Percentiles rank a stretch among this genome's conserved stretches.
phyloP scores from a whole-genome alignment of 2,888 invertebrate species.

The Penaeus monodon region DNA sequence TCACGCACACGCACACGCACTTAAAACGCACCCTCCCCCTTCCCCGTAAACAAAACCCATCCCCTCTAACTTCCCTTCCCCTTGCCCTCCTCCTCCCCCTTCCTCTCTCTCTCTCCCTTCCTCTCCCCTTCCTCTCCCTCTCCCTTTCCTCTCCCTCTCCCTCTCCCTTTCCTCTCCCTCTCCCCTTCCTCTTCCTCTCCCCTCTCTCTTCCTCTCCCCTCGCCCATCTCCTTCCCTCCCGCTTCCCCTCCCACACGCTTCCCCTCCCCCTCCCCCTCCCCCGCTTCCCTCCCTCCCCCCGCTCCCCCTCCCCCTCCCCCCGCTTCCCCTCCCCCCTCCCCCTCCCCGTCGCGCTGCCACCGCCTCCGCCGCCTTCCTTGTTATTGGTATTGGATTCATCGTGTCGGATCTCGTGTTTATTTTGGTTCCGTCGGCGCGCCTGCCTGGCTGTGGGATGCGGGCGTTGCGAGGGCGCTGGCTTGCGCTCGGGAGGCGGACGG shows the following conservation, averaged over 20 bases:
- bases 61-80: too few relatives aligned
- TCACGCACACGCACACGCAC: conserved; percentile 1
- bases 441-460: too few relatives aligned
- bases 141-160: not conserved
- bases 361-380: not conserved
- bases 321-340: not conserved
- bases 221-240: not conserved
- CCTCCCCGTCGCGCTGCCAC: not conserved
- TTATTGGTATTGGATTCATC: too few relatives aligned
- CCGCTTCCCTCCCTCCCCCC: not conserved
- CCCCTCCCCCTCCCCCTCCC: not conserved
- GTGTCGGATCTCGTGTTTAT: too few relatives aligned
- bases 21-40: not conserved
- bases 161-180: not conserved
- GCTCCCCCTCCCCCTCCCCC: not conserved
- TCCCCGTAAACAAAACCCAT: not conserved
- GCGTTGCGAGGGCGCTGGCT: too few relatives aligned
- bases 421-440: too few relatives aligned
- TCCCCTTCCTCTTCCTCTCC: not conserved
- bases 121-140: not conserved
- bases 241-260: not conserved
- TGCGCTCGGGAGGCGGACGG: too few relatives aligned
- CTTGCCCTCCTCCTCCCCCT: not conserved
- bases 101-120: not conserved
- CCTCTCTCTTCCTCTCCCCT: not conserved